These are phyloP conservation scores for Petrocephalus sullivani DNA, from an alignment of 2,797 vertebrate genomes.

Conservation along the genomic window DNA sequence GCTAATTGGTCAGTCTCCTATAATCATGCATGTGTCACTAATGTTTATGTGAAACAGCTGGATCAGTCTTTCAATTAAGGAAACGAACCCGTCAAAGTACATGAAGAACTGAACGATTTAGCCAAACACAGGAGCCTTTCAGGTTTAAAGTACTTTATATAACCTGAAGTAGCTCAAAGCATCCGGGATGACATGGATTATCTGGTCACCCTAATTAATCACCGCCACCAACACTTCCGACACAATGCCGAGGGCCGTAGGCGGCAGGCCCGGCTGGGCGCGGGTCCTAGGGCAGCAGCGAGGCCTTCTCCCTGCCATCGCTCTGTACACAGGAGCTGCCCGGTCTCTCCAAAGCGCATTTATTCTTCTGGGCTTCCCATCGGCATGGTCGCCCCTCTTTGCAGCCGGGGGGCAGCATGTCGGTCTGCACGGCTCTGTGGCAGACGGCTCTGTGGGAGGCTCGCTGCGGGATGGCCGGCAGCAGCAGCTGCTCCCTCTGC, in stretches of 20 bases:
- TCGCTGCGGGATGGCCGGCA: slow-evolving; percentile 61
- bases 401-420: slow-evolving; percentile 62
- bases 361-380: slow-evolving; percentile 48
- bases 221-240: background rate
- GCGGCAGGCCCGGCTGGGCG: too few species aligned
- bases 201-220: background rate
- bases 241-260: background rate
- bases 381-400: slow-evolving; percentile 53
- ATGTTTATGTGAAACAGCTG: too few species aligned
- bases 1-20: too few species aligned
- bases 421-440: slow-evolving; percentile 62
- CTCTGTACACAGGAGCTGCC: slow-evolving; percentile 52
- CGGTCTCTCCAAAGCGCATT: slow-evolving; percentile 52
- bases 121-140: too few species aligned
- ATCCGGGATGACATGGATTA: too few species aligned
- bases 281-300: background rate
- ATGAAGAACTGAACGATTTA: too few species aligned
- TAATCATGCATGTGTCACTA: too few species aligned
- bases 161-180: too few species aligned
- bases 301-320: slow-evolving; percentile 46
- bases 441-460: slow-evolving; percentile 42
- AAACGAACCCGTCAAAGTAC: too few species aligned
- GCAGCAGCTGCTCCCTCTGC: slow-evolving; percentile 58
- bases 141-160: too few species aligned
- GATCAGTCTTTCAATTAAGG: too few species aligned